Conservation (phyloP, 2,888 invertebrate species). For the Acleris cristana region DNA sequence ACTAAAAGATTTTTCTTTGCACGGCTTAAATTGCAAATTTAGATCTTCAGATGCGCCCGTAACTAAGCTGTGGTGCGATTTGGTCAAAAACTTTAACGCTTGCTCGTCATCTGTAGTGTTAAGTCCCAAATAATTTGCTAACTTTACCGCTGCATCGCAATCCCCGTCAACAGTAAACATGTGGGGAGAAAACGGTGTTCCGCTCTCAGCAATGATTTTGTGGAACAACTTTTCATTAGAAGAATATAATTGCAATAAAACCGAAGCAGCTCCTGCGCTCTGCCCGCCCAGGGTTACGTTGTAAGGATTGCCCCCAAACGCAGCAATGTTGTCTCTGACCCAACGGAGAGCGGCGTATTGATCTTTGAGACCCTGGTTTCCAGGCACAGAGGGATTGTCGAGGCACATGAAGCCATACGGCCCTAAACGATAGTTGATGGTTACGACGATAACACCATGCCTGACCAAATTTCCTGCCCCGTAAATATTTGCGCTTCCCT, state of each 20-base stretch:
- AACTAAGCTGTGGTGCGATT: constrained; percentile 59
- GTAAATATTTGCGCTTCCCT: constrained; percentile 61
- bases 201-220: constrained; percentile 72
- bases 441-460: constrained; percentile 69
- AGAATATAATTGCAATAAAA: constrained; percentile 68
- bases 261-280: constrained; percentile 70
- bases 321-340: constrained; percentile 68
- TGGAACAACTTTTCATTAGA: constrained; percentile 68
- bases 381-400: constrained; percentile 64
- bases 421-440: constrained; percentile 74
- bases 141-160: constrained; percentile 60
- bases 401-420: constrained; percentile 77
- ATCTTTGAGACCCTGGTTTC: constrained; percentile 76
- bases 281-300: constrained; percentile 73
- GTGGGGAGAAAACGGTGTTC: constrained; percentile 66
- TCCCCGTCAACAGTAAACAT: constrained; percentile 65
- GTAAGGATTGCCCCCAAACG: constrained; percentile 75
- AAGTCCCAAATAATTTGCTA: constrained; percentile 65
- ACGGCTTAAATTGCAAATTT: constrained; percentile 62
- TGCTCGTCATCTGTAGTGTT: constrained; percentile 61
- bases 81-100: constrained; percentile 62
- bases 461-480: constrained; percentile 62
- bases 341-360: constrained; percentile 69
- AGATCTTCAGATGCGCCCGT: constrained; percentile 61
- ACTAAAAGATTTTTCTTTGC: constrained; percentile 71